These are phyloP conservation scores for Oncorhynchus nerka DNA, from an alignment of 2,113 vertebrate species.

Conservation along the genomic window DNA sequence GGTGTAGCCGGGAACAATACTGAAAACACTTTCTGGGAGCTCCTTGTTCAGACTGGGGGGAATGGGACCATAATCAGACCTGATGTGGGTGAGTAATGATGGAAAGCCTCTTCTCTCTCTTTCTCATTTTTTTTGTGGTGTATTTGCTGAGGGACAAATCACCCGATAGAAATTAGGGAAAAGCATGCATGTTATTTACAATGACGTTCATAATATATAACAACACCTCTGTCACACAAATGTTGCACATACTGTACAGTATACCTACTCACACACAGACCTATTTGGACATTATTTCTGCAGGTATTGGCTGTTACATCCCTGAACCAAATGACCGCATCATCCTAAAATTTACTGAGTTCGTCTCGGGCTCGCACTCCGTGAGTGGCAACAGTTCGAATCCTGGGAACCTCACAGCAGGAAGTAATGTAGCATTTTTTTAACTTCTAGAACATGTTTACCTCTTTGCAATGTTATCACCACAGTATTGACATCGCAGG, in stretches of 20 bases:
- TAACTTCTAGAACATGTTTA: background rate
- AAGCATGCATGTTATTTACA: too few species aligned
- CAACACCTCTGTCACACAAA: too few species aligned
- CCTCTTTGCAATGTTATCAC: background rate
- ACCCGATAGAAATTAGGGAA: too few species aligned
- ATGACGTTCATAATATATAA: too few species aligned
- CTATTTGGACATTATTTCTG: too few species aligned
- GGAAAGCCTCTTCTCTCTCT: too few species aligned
- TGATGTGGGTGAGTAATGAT: conserved; percentile 20
- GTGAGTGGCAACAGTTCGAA: too few species aligned
- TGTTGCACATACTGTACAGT: too few species aligned
- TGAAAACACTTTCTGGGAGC: conserved; percentile 14
- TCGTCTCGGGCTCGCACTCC: too few species aligned
- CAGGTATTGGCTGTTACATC: conserved; percentile 12
- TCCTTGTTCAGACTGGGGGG: background rate
- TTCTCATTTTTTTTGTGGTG: too few species aligned
- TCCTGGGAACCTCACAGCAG: conserved; percentile 13
- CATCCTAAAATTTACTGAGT: background rate
- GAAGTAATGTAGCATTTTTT: conserved; percentile 12
- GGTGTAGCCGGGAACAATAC: background rate
- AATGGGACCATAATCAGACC: conserved; percentile 10
- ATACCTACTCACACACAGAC: too few species aligned
- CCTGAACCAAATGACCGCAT: background rate
- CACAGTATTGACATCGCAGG: background rate
- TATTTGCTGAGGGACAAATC: too few species aligned